Evolutionary conservation across 2,888 invertebrate genomes (phyloP).

Genomic region (Drosophila atroscutellata): DNA sequence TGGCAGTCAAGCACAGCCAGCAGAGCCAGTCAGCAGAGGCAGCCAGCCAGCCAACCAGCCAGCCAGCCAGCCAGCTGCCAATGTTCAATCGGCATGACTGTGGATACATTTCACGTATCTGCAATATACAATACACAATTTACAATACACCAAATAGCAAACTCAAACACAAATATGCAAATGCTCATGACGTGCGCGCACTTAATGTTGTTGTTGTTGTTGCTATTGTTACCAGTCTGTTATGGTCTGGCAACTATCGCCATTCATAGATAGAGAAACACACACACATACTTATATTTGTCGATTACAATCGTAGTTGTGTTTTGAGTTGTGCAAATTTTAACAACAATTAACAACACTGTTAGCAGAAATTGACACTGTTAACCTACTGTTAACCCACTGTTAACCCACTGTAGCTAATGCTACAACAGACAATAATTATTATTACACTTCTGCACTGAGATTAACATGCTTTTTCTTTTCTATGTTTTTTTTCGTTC

Average conservation of each 20-base stretch:
- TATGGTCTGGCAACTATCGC: slow-evolving; percentile 48
- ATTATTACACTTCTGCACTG: background rate
- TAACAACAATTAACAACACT: slow-evolving; percentile 31
- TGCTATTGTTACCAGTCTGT: slow-evolving; percentile 37
- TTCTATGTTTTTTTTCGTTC: slow-evolving; percentile 16
- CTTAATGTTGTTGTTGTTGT: slow-evolving; percentile 34
- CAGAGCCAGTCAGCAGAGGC: background rate
- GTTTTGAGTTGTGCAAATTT: slow-evolving; percentile 55
- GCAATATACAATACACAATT: slow-evolving; percentile 28
- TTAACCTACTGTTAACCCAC: slow-evolving; percentile 17
- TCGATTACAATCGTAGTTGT: slow-evolving; percentile 13
- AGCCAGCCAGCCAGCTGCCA: slow-evolving; percentile 37
- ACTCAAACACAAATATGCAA: slow-evolving; percentile 51
- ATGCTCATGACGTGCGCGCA: slow-evolving; percentile 60
- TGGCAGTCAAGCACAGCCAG: slow-evolving; percentile 31
- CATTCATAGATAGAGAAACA: slow-evolving; percentile 39
- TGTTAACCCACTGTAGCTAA: background rate
- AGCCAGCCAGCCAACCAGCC: slow-evolving; percentile 27
- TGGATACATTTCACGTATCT: slow-evolving; percentile 53
- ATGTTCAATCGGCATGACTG: slow-evolving; percentile 43
- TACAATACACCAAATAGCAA: slow-evolving; percentile 7
- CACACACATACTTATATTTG: background rate
- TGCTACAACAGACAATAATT: background rate
- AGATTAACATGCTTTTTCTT: background rate
- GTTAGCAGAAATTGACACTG: slow-evolving; percentile 29